Evolutionary conservation across 64 coral and sea anemone species (phyloP), one percentile per base, ranked within the genome.

Genomic region (Platygyra sinensis): DNA sequence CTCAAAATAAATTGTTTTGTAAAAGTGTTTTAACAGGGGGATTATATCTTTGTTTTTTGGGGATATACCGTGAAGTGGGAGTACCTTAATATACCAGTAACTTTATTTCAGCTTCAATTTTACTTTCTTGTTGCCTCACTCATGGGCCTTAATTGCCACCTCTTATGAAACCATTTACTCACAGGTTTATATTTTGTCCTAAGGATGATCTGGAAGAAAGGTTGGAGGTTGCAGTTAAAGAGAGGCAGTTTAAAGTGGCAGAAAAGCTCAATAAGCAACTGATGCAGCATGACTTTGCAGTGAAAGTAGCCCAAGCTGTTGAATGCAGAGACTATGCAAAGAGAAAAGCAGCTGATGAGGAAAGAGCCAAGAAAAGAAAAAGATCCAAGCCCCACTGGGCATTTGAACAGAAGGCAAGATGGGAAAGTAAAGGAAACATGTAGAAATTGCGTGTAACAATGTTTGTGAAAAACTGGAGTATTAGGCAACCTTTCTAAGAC

Each of bases 341-440:
- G 60, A 78, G 74, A 29, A 92, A 77, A 73, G 57, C 72, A 25
- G 42, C 77, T 20, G 73, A 87, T 49, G 77, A 86, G 11, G 73
- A 67, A 42, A 87, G 46, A 32, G 27, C 90, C 9, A 42, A 80
- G 25, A 87, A 79, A 25, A 92, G 73, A 59, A 92, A 92, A 67
- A 72, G 72, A 59, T 77, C 75, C 12, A 92, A 87, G 31, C 84
- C 86, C 46, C 62, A 92, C 30, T 92, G 90, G 90, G 90, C 82
- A 57, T 92, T 92, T 92, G 90, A 92, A 30, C 90, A 92, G 42
- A 92, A 92, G 60, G 77, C 84, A 73, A 28, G 90, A 87, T 92
- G 90, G 90, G 90, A 92, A 80, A 92, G 90, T 49, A 92, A 92
- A 92, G 90, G 90, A 30, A 92, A 92, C 75, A 87, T 92, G 90